These are phyloP conservation scores for Clistopyga incitator DNA, from an alignment of 2,888 invertebrate species.

Conservation along the genomic window DNA sequence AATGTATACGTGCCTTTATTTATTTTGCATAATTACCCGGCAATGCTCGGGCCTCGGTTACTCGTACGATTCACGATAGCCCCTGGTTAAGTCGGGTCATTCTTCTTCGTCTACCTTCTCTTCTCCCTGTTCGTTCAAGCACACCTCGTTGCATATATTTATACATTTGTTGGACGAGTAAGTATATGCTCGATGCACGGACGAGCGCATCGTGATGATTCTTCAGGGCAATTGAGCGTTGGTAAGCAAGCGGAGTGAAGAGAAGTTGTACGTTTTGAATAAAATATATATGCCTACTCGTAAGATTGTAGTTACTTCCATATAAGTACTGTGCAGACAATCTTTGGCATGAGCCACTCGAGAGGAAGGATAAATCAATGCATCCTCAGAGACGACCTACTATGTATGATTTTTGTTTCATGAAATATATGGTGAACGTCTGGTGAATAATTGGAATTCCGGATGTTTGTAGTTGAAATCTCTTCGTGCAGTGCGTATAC, in stretches of 20 bases:
- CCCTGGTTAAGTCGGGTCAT: slow-evolving; percentile 64
- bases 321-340: too few relatives aligned
- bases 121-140: slow-evolving; percentile 21
- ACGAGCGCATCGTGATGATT: slow-evolving; percentile 18
- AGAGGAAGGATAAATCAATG: background rate
- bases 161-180: slow-evolving; percentile 38
- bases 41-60: slow-evolving; percentile 65
- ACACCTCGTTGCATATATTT: slow-evolving; percentile 47
- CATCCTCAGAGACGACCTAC: background rate
- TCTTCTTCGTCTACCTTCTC: slow-evolving; percentile 61
- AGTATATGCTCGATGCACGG: slow-evolving; percentile 14
- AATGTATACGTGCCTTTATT: slow-evolving; percentile 80
- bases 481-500: too few relatives aligned
- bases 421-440: background rate
- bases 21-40: slow-evolving; percentile 79
- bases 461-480: too few relatives aligned
- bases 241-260: background rate
- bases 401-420: background rate
- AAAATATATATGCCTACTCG: background rate
- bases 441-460: too few relatives aligned
- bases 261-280: background rate
- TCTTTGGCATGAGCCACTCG: background rate
- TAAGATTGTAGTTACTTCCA: background rate
- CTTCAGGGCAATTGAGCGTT: slow-evolving; percentile 2
- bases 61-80: slow-evolving; percentile 33